Conservation (phyloP, 2,888 invertebrate genomes). For the Cephonodes hylas region DNA sequence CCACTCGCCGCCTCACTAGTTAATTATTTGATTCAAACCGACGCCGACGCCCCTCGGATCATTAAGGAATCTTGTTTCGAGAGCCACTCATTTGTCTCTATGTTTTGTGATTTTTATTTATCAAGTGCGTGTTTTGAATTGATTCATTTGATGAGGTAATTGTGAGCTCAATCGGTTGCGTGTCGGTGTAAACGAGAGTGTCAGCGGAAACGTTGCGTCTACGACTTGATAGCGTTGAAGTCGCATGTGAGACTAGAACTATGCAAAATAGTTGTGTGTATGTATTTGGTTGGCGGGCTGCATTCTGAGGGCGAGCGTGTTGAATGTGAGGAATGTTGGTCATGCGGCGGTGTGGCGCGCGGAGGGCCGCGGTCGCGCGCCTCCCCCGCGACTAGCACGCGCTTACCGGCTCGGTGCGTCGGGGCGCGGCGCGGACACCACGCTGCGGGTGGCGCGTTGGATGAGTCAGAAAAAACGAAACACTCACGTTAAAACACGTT, state of each 20-base stretch:
- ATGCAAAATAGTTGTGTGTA: slow-evolving; percentile 69
- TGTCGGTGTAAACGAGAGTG: not conserved
- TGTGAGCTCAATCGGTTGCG: not conserved
- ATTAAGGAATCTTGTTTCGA: slow-evolving; percentile 57
- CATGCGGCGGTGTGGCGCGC: slow-evolving; percentile 49
- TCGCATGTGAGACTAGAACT: slow-evolving; percentile 50
- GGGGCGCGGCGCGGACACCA: slow-evolving; percentile 63
- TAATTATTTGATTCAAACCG: slow-evolving; percentile 71
- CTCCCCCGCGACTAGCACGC: slow-evolving; percentile 31
- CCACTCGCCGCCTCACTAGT: slow-evolving; percentile 64
- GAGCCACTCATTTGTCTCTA: slow-evolving; percentile 48
- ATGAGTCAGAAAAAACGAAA: slow-evolving; percentile 76
- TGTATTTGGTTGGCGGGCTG: slow-evolving; percentile 61
- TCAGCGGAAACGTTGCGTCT: not conserved
- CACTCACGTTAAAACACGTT: slow-evolving; percentile 54
- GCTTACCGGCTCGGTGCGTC: slow-evolving; percentile 61
- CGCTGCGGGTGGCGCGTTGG: slow-evolving; percentile 68
- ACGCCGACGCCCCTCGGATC: slow-evolving; percentile 48
- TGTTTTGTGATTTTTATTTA: slow-evolving; percentile 43
- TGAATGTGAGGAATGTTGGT: slow-evolving; percentile 69
- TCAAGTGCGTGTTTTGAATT: slow-evolving; percentile 32
- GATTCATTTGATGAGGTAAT: slow-evolving; percentile 25
- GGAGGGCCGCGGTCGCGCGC: slow-evolving; percentile 52
- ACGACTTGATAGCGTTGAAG: slow-evolving; percentile 20
- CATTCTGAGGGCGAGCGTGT: slow-evolving; percentile 73